Evolutionary conservation across 2,888 invertebrate species (phyloP).

Genomic region (Tinea trinotella): DNA sequence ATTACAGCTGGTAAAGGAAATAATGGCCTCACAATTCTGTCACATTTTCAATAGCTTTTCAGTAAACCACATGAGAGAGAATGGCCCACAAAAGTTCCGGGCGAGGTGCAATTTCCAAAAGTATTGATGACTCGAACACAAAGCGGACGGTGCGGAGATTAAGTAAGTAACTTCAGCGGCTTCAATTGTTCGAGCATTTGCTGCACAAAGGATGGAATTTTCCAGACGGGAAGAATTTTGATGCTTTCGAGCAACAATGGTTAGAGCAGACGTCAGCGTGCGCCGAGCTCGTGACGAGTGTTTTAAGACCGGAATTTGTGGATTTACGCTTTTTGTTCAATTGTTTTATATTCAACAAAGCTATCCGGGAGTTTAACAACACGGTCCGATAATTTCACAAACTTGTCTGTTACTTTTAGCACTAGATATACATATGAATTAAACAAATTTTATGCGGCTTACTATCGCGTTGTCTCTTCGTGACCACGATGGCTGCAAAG

Average conservation of each 20-base stretch:
- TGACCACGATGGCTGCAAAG: too few species aligned
- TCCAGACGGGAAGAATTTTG: conserved; percentile 53
- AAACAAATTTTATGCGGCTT: too few species aligned
- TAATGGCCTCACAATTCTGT: conserved; percentile 16
- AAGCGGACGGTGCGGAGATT: conserved; percentile 49
- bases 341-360: conserved; percentile 40
- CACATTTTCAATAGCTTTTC: conserved; percentile 15
- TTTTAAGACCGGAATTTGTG: conserved; percentile 42
- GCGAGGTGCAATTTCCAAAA: conserved; percentile 45
- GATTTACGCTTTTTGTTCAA: conserved; percentile 33
- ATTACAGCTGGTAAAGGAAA: conserved; percentile 1
- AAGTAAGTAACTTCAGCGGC: conserved; percentile 54
- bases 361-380: conserved; percentile 8
- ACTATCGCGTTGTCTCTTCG: too few species aligned
- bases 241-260: conserved; percentile 42
- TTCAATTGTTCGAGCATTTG: conserved; percentile 43
- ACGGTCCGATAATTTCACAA: not conserved
- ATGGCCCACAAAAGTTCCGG: conserved; percentile 23
- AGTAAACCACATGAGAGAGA: conserved; percentile 5
- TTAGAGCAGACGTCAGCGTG: conserved; percentile 36
- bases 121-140: conserved; percentile 54
- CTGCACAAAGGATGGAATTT: conserved; percentile 49
- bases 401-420: not conserved
- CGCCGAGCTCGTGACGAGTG: conserved; percentile 34
- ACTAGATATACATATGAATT: too few species aligned